These are phyloP conservation scores for Bemisia tabaci DNA, from an alignment of 1,140 invertebrate species.

Conservation along the genomic window DNA sequence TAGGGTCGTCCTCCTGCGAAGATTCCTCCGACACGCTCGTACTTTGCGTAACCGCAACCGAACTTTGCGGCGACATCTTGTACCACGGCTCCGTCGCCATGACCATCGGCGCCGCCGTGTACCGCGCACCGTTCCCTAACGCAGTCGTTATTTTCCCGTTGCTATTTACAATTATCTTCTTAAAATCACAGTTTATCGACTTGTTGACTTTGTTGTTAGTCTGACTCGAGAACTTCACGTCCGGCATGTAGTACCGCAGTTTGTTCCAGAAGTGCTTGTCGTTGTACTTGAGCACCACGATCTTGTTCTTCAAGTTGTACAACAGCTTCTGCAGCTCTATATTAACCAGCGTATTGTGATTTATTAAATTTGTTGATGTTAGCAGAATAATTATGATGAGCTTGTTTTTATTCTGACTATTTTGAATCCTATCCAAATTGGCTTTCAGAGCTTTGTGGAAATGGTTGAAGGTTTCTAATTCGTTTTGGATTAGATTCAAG, in stretches of 20 bases:
- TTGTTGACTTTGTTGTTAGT: constrained; percentile 25
- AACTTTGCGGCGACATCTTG: constrained; percentile 33
- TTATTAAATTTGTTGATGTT: constrained; percentile 64
- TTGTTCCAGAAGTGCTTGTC: constrained; percentile 92
- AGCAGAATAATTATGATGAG: constrained; percentile 73
- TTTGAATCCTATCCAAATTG: constrained; percentile 39
- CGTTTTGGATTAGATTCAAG: constrained; percentile 83
- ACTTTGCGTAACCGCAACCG: constrained; percentile 40
- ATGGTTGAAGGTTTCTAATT: constrained; percentile 79
- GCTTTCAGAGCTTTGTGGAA: constrained; percentile 82
- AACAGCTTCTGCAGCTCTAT: constrained; percentile 76
- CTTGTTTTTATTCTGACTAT: constrained; percentile 40
- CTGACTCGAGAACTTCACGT: constrained; percentile 30
- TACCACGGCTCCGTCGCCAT: constrained; percentile 34
- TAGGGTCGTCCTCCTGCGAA: constrained; percentile 38
- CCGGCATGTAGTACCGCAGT: constrained; percentile 76
- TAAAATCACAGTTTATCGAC: constrained; percentile 28
- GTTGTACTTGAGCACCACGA: constrained; percentile 65
- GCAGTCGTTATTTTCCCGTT: constrained; percentile 15
- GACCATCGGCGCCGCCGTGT: constrained; percentile 37
- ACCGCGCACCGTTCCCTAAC: constrained; percentile 33
- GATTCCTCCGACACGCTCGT: constrained; percentile 48
- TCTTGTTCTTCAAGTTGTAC: constrained; percentile 44
- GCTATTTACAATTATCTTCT: constrained; percentile 23
- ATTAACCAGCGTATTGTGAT: constrained; percentile 54